Evolutionary conservation across 2,888 invertebrate species (phyloP), one percentile per base, ranked within the genome.

Genomic region (Cheilosia impressa): DNA sequence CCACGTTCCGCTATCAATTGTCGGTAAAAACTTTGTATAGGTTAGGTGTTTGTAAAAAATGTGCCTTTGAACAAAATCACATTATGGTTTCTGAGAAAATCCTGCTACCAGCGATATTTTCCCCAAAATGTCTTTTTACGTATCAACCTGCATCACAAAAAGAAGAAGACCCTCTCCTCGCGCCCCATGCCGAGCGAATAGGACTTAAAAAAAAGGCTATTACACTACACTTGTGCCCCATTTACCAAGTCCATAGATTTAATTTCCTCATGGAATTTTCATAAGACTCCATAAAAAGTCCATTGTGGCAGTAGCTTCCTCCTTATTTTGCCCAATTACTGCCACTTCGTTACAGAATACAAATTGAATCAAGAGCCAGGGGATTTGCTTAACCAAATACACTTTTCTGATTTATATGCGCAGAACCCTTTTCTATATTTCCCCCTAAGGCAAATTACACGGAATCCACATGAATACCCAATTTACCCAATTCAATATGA

Each of bases 391-490:
- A 73, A 60, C 66, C 66, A 72, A 73, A 80, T 19, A 19, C 19
- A 1, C 19, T 19, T 19, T 19, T 19, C 27, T 68, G 68, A 73
- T 75, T 73, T 80, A 62, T 80, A 31, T 31, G 9, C 31, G 62
- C 60, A 31, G 53, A 66, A 45, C 69, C 66, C 68, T 83, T 83
- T 81, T 58, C 53, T 50, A 43, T 52, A 41, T 17, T 34, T 50
- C n/a, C 27, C 55, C 43, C 27, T 13, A 17, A 65, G 65, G 55
- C 52, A 71, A 58, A 55, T 68, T 47, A 43, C 62, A 83, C 57
- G 27, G 55, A 77, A 82, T 72, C 47, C 71, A 41, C 82, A 66
- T 71, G 68, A 83, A 78, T 78, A 78, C 24, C 72, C 82, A 71
- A 81, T 76, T 45, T 45, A 52, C 27, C 27, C 45, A 19, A 53